A percentile compares a stretch with the other conserved stretches of the same genome.
Conservation (phyloP, 2,888 invertebrate species). For the Calephelis perditalis region DNA sequence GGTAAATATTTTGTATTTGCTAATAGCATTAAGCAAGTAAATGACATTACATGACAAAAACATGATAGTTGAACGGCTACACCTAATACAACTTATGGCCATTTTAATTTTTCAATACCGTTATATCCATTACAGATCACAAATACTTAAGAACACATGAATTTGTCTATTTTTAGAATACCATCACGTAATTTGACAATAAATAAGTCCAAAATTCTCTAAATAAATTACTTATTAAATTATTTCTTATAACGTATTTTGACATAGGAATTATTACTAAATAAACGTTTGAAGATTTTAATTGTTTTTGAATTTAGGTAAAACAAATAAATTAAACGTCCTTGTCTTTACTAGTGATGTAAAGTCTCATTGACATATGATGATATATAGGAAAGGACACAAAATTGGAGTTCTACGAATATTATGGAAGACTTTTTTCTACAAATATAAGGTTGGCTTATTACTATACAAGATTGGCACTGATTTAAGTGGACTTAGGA, state of each 20-base stretch:
- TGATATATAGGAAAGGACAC: not conserved
- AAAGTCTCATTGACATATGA: constrained; percentile 20
- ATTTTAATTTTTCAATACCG: too few species aligned
- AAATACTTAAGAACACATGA: too few species aligned
- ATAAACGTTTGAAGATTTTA: not conserved
- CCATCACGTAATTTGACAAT: not conserved
- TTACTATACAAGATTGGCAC: constrained; percentile 51
- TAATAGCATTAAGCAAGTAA: too few species aligned
- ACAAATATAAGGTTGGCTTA: constrained; percentile 23
- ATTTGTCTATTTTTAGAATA: not conserved
- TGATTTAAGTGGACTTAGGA: constrained; percentile 40
- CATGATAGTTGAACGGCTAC: too few species aligned
- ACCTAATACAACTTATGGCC: too few species aligned
- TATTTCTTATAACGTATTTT: not conserved
- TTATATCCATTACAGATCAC: too few species aligned
- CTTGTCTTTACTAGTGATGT: too few species aligned
- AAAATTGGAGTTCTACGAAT: constrained; percentile 15
- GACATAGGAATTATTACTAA: constrained; percentile 7
- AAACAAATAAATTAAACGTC: too few species aligned
- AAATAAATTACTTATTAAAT: constrained; percentile 1
- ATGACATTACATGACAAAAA: too few species aligned
- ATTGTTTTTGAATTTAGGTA: too few species aligned
- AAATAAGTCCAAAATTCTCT: constrained; percentile 8
- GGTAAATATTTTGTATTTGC: too few species aligned
- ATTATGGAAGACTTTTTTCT: constrained; percentile 29